Conservation (phyloP, 2,113 vertebrate genomes). For the Gopherus flavomarginatus region DNA sequence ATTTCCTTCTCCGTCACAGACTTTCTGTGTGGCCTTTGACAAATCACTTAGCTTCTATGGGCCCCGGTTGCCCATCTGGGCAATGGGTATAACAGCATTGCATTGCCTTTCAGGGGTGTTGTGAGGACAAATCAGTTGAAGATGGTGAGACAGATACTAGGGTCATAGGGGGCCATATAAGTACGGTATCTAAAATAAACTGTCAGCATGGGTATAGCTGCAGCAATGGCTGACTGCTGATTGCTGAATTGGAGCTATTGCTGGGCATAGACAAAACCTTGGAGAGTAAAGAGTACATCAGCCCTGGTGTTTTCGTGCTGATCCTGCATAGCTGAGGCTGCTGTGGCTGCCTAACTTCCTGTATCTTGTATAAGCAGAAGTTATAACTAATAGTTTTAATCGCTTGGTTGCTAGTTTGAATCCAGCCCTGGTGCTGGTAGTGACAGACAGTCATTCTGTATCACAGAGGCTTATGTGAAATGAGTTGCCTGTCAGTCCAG, state of each 20-base stretch:
- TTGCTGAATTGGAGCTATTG: neutral
- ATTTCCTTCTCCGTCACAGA: neutral
- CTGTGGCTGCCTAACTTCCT: neutral
- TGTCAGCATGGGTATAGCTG: neutral
- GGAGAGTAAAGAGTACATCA: neutral
- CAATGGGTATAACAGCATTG: neutral
- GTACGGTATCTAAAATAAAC: too few relatives aligned
- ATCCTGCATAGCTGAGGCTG: neutral
- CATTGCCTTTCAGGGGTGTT: neutral
- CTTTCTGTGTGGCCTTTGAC: neutral
- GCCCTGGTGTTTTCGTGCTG: neutral
- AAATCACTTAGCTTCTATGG: neutral
- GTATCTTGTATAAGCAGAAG: neutral
- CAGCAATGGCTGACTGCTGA: neutral
- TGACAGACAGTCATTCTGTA: neutral
- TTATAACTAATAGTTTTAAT: neutral
- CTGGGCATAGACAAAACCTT: neutral
- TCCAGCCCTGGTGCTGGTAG: neutral
- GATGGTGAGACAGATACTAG: neutral
- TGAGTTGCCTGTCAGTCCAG: neutral
- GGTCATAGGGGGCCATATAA: neutral
- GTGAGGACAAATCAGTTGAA: neutral
- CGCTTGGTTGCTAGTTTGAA: neutral
- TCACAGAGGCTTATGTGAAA: neutral
- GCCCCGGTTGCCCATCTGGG: neutral